Base-by-base conservation (phyloP, 2,888 invertebrate genomes). In the Exocentrus adspersus region DNA sequence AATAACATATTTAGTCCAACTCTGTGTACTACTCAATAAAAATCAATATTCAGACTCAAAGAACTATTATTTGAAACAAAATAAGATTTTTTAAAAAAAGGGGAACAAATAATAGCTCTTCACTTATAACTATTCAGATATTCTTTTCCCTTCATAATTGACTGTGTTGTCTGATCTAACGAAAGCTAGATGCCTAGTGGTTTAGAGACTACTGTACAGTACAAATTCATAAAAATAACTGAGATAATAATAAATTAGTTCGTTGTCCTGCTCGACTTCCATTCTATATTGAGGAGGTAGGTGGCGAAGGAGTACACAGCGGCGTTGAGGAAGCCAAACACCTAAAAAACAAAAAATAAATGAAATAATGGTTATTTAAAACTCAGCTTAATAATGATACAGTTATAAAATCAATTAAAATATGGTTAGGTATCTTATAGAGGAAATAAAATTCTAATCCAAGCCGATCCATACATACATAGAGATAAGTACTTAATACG, bases 301-400 rank as follows among this genome's bases (percentile, higher is more conserved):
- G 92, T 84, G 71, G 92, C 93, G 65, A 87, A 89, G 30, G 86
- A 92, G 77, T 95, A 95, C 19, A 90, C 93, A 57, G 90, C 75
- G 46, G 91, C 90, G 82, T 94, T 94, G 83, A 95, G 88, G 41
- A 95, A 80, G 62, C 93, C 94, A 79, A 95, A 93, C 54, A 90
- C 87, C 92, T 93, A 84, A 10, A 84, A 83, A 61, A 45, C 50
- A 64, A 60, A 65, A 46, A 60, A 20, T 14, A 45, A 54, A 64
- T 60, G 63, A 46, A 60, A 20, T 14, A 9, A 42, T 43, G 45
- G 10, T 37, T 37, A n/a, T n/a, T n/a, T n/a, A n/a, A n/a, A n/a
- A n/a, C n/a, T n/a, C n/a, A n/a, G n/a, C n/a, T n/a, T n/a, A n/a
- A n/a, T n/a, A n/a, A n/a, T n/a, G n/a, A n/a, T n/a, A n/a, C n/a